These are phyloP conservation scores for Dichetophora obliterata DNA, from an alignment of 2,888 invertebrate genomes.

Conservation along the genomic window DNA sequence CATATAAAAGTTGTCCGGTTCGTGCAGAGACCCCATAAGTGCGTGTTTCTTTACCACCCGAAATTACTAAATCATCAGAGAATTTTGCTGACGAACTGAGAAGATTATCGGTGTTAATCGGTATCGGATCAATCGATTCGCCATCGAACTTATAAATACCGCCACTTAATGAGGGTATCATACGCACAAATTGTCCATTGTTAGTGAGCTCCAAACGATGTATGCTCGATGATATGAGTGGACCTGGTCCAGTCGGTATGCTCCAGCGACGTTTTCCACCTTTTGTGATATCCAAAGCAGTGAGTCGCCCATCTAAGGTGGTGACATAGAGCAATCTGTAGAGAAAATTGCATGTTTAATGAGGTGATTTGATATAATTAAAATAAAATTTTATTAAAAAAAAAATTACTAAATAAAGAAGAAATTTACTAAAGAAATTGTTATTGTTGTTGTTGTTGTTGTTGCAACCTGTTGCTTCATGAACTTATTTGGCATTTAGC, in stretches of 20 bases:
- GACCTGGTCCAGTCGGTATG: slow-evolving; percentile 80
- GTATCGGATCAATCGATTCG: slow-evolving; percentile 86
- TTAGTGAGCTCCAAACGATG: slow-evolving; percentile 87
- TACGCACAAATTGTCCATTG: slow-evolving; percentile 86
- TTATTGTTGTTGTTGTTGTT: too few relatives aligned
- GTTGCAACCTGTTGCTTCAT: too few relatives aligned
- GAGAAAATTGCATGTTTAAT: neutral
- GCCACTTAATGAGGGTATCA: slow-evolving; percentile 94
- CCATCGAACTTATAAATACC: slow-evolving; percentile 93
- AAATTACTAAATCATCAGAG: slow-evolving; percentile 86
- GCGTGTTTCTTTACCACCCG: slow-evolving; percentile 88
- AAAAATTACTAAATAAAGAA: too few relatives aligned
- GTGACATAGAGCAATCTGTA: slow-evolving; percentile 80
- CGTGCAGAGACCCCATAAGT: slow-evolving; percentile 87
- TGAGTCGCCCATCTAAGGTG: slow-evolving; percentile 90
- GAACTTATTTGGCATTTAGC: too few relatives aligned
- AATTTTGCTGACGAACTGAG: slow-evolving; percentile 89
- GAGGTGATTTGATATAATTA: too few relatives aligned
- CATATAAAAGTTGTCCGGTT: slow-evolving; percentile 81
- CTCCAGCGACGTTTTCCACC: slow-evolving; percentile 83
- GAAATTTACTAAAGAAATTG: too few relatives aligned
- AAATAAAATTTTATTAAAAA: too few relatives aligned
- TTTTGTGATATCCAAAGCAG: slow-evolving; percentile 80
- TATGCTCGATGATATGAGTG: slow-evolving; percentile 89
- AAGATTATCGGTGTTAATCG: slow-evolving; percentile 87